These are phyloP conservation scores for Nannobrachium achirus DNA, from an alignment of 2,113 vertebrate genomes.

Conservation along the genomic window DNA sequence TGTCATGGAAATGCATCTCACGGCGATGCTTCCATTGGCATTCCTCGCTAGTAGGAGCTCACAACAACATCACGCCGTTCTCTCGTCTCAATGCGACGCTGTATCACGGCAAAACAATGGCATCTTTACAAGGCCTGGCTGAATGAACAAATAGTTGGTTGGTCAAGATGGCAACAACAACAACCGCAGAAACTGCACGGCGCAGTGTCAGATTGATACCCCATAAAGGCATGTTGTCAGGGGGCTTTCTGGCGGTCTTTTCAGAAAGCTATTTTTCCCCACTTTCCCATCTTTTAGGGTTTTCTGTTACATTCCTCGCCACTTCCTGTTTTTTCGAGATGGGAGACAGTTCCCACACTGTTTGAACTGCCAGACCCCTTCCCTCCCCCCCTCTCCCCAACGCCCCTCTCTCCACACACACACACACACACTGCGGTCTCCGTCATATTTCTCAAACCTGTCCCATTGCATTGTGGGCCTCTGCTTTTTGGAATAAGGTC, in stretches of 20 bases:
- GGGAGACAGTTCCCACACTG: conserved; percentile 73
- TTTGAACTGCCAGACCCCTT: conserved; percentile 53
- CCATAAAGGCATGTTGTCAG: no score
- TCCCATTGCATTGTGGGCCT: conserved; percentile 6
- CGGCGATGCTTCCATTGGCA: conserved; percentile 47
- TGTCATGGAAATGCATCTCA: conserved; percentile 49
- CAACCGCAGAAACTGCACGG: conserved; percentile 56
- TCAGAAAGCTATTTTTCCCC: conserved; percentile 45
- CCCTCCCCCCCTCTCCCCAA: conserved; percentile 22
- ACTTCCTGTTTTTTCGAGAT: conserved; percentile 69
- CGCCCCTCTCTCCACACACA: not conserved
- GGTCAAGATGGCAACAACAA: conserved; percentile 55
- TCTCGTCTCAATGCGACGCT: conserved; percentile 67
- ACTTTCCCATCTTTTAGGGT: conserved; percentile 60
- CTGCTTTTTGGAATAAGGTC: conserved; percentile 5
- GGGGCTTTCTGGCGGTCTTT: conserved; percentile 54
- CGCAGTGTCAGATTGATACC: no score
- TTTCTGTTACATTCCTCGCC: conserved; percentile 63
- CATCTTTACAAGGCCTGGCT: conserved; percentile 65
- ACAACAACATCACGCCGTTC: not conserved
- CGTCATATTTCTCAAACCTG: conserved; percentile 34
- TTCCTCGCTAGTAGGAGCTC: conserved; percentile 33
- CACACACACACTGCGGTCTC: conserved; percentile 24
- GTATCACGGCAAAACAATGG: conserved; percentile 67
- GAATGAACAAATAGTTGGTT: conserved; percentile 76